Conservation (phyloP, 2,888 invertebrate genomes). For the Napeogenes sylphis region DNA sequence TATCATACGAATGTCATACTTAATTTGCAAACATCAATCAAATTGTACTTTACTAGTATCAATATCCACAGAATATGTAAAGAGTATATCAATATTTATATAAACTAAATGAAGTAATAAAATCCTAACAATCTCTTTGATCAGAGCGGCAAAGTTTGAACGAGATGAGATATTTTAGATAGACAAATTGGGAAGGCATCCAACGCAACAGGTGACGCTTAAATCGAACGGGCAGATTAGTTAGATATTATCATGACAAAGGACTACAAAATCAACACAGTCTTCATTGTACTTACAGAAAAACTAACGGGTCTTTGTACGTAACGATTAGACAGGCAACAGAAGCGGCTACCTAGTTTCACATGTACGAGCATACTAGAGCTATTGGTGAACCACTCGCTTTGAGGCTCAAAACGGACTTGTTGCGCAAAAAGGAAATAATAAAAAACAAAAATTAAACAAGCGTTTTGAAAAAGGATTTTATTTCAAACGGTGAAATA, state of each 20-base stretch:
- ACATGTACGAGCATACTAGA: slow-evolving; percentile 23
- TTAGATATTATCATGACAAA: slow-evolving; percentile 36
- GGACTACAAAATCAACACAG: slow-evolving; percentile 27
- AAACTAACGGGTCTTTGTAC: slow-evolving; percentile 17
- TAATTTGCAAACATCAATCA: too few relatives aligned
- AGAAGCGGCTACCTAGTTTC: slow-evolving; percentile 20
- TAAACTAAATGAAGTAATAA: too few relatives aligned
- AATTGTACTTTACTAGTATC: too few relatives aligned
- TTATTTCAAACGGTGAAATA: neutral
- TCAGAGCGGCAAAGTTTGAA: too few relatives aligned
- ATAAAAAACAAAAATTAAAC: slow-evolving; percentile 15
- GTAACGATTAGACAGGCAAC: slow-evolving; percentile 23
- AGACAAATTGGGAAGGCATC: slow-evolving; percentile 3
- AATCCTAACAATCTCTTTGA: too few relatives aligned
- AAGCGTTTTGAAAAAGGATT: slow-evolving; percentile 2
- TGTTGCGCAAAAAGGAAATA: slow-evolving; percentile 21
- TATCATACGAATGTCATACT: too few relatives aligned
- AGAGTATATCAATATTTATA: neutral
- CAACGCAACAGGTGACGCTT: slow-evolving; percentile 26
- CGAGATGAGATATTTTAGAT: neutral
- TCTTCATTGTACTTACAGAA: slow-evolving; percentile 31
- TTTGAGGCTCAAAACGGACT: slow-evolving; percentile 24
- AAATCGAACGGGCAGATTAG: slow-evolving; percentile 22
- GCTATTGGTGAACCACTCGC: slow-evolving; percentile 25
- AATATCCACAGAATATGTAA: neutral